Base-by-base conservation (phyloP, 2,113 vertebrate species). In the Actenoides hombroni region DNA sequence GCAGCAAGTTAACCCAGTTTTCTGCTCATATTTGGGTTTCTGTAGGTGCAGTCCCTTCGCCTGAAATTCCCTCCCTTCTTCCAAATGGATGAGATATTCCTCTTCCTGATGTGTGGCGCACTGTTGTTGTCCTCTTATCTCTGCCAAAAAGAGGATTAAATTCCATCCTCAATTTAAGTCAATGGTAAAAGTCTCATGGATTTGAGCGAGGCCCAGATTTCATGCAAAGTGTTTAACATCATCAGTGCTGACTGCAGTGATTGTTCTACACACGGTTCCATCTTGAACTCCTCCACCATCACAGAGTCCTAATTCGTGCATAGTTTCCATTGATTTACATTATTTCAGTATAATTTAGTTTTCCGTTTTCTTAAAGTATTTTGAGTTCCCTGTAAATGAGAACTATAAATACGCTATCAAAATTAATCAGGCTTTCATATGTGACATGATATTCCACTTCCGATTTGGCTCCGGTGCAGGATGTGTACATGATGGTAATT, bases 371-470 rank as follows among this genome's bases (percentile, higher is more conserved):
- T 84, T 57, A n/a, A 92, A 60, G 56, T 75, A 81, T 80, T 96
- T 88, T 86, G 85, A 83, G 90, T 68, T 78, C 83, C 60, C 65
- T 10, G 2, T 77, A 83, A 94, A 96, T 71, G 86, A 90, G 85
- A 84, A 86, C 92, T 96, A 96, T 96, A 97, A 97, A 96, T 96
- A 96, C 4, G 44, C 76, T 78, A 67, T 88, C 64, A 84, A 76
- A 95, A 90, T 94, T 90, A 96, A 96, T 96, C 79, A 86, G 75
- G 82, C 85, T 78, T 89, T 90, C n/a, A 6, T 40, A 24, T 33
- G 73, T 90, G 82, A 75, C 71, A 33, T 35, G 59, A 39, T 83
- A 89, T 64, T 91, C 94, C 67, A 74, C 82, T 96, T 96, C 94
- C 18, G 56, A 94, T 78, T 51, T 63, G 78, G 85, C 90, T 90